These are phyloP conservation scores for Champsocephalus gunnari DNA, from an alignment of 2,797 vertebrate species.

Conservation along the genomic window DNA sequence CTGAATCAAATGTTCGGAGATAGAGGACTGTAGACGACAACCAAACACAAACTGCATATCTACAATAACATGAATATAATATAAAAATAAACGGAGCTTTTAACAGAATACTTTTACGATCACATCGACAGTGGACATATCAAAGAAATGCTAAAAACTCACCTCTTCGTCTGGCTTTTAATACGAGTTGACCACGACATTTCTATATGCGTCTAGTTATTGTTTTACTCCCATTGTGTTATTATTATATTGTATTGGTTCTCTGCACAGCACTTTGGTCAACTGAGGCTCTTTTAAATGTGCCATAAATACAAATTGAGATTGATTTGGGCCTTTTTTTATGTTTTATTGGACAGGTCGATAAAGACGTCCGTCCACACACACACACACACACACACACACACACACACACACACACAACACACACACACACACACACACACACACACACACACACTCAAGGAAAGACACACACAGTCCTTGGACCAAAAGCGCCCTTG, in stretches of 20 bases:
- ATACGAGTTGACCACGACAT: too few species aligned
- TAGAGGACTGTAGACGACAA: neutral
- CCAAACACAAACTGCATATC: neutral
- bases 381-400: neutral
- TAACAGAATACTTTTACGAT: neutral
- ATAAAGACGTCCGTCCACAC: slow-evolving; percentile 1
- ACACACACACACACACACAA: too few species aligned
- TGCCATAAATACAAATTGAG: too few species aligned
- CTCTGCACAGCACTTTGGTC: too few species aligned
- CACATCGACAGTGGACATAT: slow-evolving; percentile 5
- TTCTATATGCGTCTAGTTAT: too few species aligned
- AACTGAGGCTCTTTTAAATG: too few species aligned
- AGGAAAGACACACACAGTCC: slow-evolving; percentile 10
- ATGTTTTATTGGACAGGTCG: slow-evolving; percentile 6
- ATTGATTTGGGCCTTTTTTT: neutral
- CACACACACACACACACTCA: too few species aligned
- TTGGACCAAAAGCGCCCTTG: slow-evolving; percentile 65
- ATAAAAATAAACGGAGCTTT: too few species aligned
- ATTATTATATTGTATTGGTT: too few species aligned
- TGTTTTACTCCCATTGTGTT: too few species aligned
- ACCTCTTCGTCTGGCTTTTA: too few species aligned
- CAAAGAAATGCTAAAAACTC: slow-evolving; percentile 10
- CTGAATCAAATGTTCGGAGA: neutral
- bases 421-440: slow-evolving; percentile 3
- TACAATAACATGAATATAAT: neutral